phyloP scores from a whole-genome alignment of 23 tunicate genomes.

The Styela plicata region DNA sequence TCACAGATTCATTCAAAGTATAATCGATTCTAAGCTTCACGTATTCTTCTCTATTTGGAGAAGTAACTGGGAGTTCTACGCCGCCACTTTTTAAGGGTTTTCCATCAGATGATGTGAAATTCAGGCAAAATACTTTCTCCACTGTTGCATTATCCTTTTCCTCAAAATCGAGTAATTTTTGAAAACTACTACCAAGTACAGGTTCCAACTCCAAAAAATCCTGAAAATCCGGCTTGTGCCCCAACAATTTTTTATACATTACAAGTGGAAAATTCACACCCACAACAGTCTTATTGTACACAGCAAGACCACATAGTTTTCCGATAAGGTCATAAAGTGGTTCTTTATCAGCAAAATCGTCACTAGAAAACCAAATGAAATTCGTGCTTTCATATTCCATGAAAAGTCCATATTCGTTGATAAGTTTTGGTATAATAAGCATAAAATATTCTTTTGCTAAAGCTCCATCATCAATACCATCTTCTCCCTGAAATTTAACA shows the following conservation, averaged over 20 bases:
- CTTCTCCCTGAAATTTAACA: conserved; percentile 78
- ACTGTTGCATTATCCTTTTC: conserved; percentile 36
- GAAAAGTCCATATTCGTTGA: conserved; percentile 86
- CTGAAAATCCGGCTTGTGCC: conserved; percentile 38
- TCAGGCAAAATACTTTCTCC: conserved; percentile 49
- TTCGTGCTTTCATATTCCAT: conserved; percentile 47
- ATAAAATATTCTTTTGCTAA: conserved; percentile 84
- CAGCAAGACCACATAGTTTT: conserved; percentile 77
- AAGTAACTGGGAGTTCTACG: conserved; percentile 54
- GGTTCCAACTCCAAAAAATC: conserved; percentile 85
- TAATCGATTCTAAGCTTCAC: conserved; percentile 55
- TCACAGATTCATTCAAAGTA: conserved; percentile 67
- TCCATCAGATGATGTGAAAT: conserved; percentile 46
- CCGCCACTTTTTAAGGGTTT: conserved; percentile 60
- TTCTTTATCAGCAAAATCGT: conserved; percentile 3
- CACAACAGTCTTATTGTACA: conserved; percentile 78
- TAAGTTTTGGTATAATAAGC: conserved; percentile 59
- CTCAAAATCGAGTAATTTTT: conserved; percentile 25
- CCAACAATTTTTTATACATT: conserved; percentile 82
- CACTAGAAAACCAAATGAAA: neutral
- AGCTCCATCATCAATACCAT: conserved; percentile 93
- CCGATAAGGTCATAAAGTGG: conserved; percentile 81
- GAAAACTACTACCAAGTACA: conserved; percentile 33
- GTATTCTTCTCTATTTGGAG: conserved; percentile 63
- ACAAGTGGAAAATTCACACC: conserved; percentile 86